Percentiles rank a stretch among this genome's conserved stretches.
These are phyloP conservation scores for Raja brachyura DNA, from an alignment of 2,113 vertebrate species.

Conservation along the genomic window DNA sequence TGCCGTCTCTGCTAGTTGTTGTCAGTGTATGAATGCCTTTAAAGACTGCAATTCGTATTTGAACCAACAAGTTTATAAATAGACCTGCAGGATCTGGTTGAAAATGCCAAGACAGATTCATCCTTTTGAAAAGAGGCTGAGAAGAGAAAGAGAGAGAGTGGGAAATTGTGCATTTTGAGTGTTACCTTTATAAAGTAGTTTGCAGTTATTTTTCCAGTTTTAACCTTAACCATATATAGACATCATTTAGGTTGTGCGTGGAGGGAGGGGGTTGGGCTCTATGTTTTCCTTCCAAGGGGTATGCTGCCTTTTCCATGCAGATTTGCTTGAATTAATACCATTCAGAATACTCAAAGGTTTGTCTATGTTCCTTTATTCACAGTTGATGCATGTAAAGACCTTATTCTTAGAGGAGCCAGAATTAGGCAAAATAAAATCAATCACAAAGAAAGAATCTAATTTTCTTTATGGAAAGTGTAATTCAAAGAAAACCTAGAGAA, in stretches of 20 bases:
- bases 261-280: neutral
- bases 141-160: neutral
- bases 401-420: neutral
- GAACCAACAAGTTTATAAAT: slow-evolving; percentile 88
- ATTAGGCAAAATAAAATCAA: neutral
- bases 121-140: neutral
- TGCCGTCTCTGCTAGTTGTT: slow-evolving; percentile 60
- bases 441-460: neutral
- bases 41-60: slow-evolving; percentile 77
- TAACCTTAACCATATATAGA: slow-evolving; percentile 30
- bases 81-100: slow-evolving; percentile 62
- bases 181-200: neutral
- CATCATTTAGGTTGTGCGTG: neutral
- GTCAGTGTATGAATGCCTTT: slow-evolving; percentile 44
- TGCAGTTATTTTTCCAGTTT: slow-evolving; percentile 9
- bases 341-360: neutral
- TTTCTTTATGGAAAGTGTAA: neutral
- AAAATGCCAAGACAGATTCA: neutral
- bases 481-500: neutral
- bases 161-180: neutral
- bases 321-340: neutral
- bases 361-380: neutral
- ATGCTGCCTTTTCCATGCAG: neutral
- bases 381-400: neutral
- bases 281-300: neutral